These are phyloP conservation scores for Scomber japonicus DNA, from an alignment of 2,113 vertebrate species.

Conservation along the genomic window DNA sequence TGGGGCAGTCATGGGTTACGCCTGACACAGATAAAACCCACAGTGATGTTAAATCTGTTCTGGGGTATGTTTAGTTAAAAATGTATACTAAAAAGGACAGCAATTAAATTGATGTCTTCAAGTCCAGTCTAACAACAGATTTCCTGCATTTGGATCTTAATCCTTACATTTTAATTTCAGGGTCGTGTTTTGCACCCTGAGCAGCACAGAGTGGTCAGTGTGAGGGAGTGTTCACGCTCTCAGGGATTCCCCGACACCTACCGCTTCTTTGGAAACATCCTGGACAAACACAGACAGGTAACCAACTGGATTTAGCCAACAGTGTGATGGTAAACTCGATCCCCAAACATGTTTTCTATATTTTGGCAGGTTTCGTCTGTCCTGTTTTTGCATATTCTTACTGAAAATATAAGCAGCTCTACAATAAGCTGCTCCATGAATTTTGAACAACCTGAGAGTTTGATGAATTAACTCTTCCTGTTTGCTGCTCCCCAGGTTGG, in stretches of 20 bases:
- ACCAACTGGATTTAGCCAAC: background rate
- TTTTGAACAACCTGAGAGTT: background rate
- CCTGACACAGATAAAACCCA: too few species aligned
- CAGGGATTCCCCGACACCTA: conserved; percentile 97
- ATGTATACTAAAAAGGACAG: background rate
- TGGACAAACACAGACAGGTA: conserved; percentile 98
- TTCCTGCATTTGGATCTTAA: background rate
- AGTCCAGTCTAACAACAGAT: background rate
- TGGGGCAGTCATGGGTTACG: too few species aligned
- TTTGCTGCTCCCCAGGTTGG: conserved; percentile 85
- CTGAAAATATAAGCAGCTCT: background rate
- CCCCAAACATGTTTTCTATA: too few species aligned
- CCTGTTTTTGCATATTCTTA: too few species aligned
- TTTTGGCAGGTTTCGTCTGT: too few species aligned
- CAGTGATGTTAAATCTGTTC: too few species aligned
- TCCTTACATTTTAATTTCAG: conserved; percentile 64
- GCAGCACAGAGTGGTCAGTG: conserved; percentile 97
- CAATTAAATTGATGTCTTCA: too few species aligned
- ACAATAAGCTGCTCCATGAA: background rate
- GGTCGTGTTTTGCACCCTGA: conserved; percentile 95
- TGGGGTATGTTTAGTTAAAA: background rate
- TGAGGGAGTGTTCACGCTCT: conserved; percentile 94
- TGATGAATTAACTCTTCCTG: background rate
- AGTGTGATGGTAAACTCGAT: background rate
- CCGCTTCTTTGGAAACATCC: conserved; percentile 93